A percentile compares a stretch with the other conserved stretches of the same genome.
These are phyloP conservation scores for Coenonympha arcania DNA, from an alignment of 2,888 invertebrate species.

Conservation along the genomic window DNA sequence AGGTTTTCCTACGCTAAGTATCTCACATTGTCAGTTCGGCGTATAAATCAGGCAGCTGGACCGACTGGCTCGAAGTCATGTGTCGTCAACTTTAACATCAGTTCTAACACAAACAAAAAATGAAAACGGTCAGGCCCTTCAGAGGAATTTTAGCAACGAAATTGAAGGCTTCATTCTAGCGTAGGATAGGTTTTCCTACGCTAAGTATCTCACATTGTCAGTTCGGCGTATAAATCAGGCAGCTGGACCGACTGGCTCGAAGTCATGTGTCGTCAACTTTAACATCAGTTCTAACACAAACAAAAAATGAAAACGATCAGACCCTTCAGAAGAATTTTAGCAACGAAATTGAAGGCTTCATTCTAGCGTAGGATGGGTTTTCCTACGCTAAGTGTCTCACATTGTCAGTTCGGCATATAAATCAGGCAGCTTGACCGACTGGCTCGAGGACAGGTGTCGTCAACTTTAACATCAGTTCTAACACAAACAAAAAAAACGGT, in stretches of 20 bases:
- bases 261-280: conserved; percentile 43
- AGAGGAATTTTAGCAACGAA: too few species aligned
- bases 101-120: too few species aligned
- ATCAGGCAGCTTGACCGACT: conserved; percentile 41
- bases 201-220: conserved; percentile 18
- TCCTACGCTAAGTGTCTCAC: conserved; percentile 7
- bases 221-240: conserved; percentile 45
- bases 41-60: conserved; percentile 47
- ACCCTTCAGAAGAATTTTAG: too few species aligned
- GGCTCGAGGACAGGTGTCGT: conserved; percentile 39
- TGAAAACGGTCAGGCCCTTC: too few species aligned
- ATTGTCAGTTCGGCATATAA: conserved; percentile 35
- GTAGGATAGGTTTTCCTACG: too few species aligned
- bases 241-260: conserved; percentile 29
- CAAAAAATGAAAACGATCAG: too few species aligned
- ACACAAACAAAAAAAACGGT: too few species aligned
- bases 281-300: conserved; percentile 6
- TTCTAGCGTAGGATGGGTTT: too few species aligned
- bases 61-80: conserved; percentile 37
- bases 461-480: conserved; percentile 27
- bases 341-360: too few species aligned
- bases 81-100: conserved; percentile 40
- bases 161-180: too few species aligned
- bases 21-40: conserved; percentile 22
- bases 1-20: conserved; percentile 3